phyloP scores from a whole-genome alignment of 2,888 invertebrate genomes.

The Anodontia alba region DNA sequence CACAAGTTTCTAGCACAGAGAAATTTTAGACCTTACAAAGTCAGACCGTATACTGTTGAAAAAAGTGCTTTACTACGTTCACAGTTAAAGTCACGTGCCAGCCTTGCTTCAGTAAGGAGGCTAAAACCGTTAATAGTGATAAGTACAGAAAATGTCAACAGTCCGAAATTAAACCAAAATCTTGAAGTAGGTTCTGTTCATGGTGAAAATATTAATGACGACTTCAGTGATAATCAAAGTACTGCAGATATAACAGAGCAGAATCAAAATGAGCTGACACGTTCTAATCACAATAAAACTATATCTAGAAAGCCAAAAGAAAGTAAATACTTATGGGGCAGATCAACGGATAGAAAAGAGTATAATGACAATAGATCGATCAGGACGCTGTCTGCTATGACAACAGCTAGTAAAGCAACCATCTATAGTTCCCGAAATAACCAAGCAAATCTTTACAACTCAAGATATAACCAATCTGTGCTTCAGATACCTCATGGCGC shows the following conservation, averaged over 20 bases:
- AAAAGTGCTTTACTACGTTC: neutral
- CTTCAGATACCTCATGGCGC: too few relatives aligned
- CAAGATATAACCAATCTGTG: too few relatives aligned
- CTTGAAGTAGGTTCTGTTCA: too few relatives aligned
- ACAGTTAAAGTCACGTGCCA: neutral
- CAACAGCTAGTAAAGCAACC: too few relatives aligned
- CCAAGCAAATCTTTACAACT: too few relatives aligned
- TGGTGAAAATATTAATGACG: neutral
- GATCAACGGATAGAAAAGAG: too few relatives aligned
- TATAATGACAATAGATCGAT: too few relatives aligned
- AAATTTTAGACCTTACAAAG: conserved; percentile 7
- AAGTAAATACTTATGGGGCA: neutral
- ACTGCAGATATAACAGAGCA: neutral
- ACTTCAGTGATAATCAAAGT: neutral
- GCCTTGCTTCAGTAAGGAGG: neutral
- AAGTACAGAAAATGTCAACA: neutral
- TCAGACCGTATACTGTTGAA: neutral
- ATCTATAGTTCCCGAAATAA: too few relatives aligned
- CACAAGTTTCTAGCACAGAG: conserved; percentile 9
- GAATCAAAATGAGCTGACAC: neutral
- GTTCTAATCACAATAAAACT: neutral
- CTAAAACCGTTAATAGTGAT: neutral
- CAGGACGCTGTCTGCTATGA: too few relatives aligned
- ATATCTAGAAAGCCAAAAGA: neutral
- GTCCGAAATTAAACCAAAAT: too few relatives aligned